Evolutionary conservation across 2,888 invertebrate species (phyloP).

Genomic region (Acanthococcus lagerstroemiae): DNA sequence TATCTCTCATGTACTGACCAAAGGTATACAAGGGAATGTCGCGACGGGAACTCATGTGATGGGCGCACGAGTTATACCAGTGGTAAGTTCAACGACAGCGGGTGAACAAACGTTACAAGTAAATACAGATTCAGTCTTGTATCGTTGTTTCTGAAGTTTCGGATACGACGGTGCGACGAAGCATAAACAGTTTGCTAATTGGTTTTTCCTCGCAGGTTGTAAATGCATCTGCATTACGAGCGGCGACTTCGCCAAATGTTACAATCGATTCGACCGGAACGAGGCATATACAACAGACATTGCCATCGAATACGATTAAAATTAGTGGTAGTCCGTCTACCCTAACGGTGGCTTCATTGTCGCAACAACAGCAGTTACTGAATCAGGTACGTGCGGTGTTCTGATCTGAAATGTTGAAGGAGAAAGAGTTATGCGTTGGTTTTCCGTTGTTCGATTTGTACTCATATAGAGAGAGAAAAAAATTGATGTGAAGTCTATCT

Average conservation of each 20-base stretch:
- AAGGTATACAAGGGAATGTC: slow-evolving; percentile 38
- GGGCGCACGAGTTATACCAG: slow-evolving; percentile 56
- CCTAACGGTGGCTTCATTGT: slow-evolving; percentile 7
- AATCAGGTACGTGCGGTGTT: slow-evolving; percentile 21
- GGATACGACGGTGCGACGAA: too few species aligned
- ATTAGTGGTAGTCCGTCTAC: slow-evolving; percentile 19
- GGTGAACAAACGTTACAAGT: slow-evolving; percentile 54
- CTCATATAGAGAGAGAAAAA: too few species aligned
- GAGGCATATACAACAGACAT: slow-evolving; percentile 8
- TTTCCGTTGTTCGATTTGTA: background rate
- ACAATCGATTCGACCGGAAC: slow-evolving; percentile 10
- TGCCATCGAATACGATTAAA: slow-evolving; percentile 20
- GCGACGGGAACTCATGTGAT: slow-evolving; percentile 40
- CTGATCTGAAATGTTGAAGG: too few species aligned
- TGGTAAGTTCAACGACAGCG: slow-evolving; percentile 45
- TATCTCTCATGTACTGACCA: slow-evolving; percentile 50
- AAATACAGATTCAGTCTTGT: too few species aligned
- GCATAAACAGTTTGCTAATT: background rate
- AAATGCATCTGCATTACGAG: slow-evolving; percentile 5
- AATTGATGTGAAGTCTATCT: too few species aligned
- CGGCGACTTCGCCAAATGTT: slow-evolving; percentile 7
- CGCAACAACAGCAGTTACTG: slow-evolving; percentile 14
- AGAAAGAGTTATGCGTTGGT: too few species aligned
- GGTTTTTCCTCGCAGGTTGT: slow-evolving; percentile 2
- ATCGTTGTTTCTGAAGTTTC: too few species aligned